phyloP scores from a whole-genome alignment of 2,797 vertebrate species.

The Liparis tanakae region DNA sequence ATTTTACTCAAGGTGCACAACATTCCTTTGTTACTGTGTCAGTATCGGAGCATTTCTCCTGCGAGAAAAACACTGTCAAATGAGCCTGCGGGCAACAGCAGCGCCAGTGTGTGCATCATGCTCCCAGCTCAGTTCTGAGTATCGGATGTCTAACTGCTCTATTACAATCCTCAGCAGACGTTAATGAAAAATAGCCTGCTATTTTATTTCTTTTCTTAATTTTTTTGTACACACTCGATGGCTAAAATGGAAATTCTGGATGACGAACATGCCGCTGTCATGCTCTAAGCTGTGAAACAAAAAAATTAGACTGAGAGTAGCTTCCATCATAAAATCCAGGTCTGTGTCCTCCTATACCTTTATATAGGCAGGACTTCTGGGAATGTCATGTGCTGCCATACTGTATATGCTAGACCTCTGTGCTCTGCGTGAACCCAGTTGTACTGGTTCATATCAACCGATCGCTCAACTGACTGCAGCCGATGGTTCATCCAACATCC shows the following conservation, averaged over 20 bases:
- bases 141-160: conserved; percentile 25
- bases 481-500: conserved; percentile 20
- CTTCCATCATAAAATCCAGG: conserved; percentile 31
- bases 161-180: conserved; percentile 41
- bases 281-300: conserved; percentile 20
- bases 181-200: conserved; percentile 45
- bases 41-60: conserved; percentile 26
- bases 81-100: conserved; percentile 26
- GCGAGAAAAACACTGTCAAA: conserved; percentile 26
- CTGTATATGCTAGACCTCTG: conserved; percentile 38
- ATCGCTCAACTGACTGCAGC: conserved; percentile 7
- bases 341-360: conserved; percentile 16
- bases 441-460: conserved; percentile 34
- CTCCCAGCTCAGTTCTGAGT: conserved; percentile 23
- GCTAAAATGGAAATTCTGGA: conserved; percentile 36
- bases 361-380: conserved; percentile 29
- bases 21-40: conserved; percentile 36
- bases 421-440: conserved; percentile 27
- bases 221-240: not conserved
- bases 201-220: conserved; percentile 11
- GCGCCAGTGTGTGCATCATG: conserved; percentile 14
- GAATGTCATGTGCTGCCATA: conserved; percentile 31
- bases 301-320: conserved; percentile 21
- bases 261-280: conserved; percentile 16
- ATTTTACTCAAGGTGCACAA: conserved; percentile 20